A percentile compares a stretch with the other conserved stretches of the same genome.
phyloP scores from a whole-genome alignment of 2,113 vertebrate genomes.

The Nannobrachium achirus region DNA sequence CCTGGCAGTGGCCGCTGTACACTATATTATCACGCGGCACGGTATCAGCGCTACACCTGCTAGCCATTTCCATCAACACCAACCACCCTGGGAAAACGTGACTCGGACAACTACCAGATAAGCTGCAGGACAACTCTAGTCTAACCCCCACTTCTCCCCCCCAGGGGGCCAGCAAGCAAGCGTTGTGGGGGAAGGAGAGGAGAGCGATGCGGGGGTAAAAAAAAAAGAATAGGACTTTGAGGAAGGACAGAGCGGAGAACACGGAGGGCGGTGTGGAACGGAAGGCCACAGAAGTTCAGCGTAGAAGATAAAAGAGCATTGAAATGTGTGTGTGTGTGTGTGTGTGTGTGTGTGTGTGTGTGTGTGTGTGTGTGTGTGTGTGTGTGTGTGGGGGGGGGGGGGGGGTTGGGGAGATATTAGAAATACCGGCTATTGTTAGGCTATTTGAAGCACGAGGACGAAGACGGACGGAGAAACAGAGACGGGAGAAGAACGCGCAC shows the following conservation, averaged over 20 bases:
- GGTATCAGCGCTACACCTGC: conserved; percentile 50
- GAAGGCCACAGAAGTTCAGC: conserved; percentile 53
- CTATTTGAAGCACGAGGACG: conserved; percentile 12
- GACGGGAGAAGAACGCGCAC: background rate
- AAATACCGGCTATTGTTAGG: conserved; percentile 24
- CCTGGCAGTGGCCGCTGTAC: conserved; percentile 1
- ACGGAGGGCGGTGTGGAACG: conserved; percentile 34
- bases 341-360: no score
- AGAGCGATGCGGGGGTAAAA: background rate
- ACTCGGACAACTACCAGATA: conserved; percentile 61
- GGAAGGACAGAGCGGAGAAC: conserved; percentile 38
- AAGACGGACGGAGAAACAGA: background rate
- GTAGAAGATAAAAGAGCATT: conserved; percentile 41
- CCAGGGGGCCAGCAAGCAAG: conserved; percentile 55
- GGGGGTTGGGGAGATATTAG: conserved; percentile 9
- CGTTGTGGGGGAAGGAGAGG: conserved; percentile 25
- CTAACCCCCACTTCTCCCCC: background rate
- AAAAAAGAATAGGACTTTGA: conserved; percentile 15
- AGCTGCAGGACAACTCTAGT: conserved; percentile 51
- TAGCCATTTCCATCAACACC: conserved; percentile 51
- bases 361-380: no score
- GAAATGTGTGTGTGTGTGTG: no score
- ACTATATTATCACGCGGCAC: conserved; percentile 31
- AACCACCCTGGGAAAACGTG: conserved; percentile 16
- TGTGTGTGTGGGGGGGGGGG: conserved; percentile 18